Percentiles rank a stretch among this genome's conserved stretches.
Conservation (phyloP, 2,888 invertebrate species). For the Adelphocoris suturalis region DNA sequence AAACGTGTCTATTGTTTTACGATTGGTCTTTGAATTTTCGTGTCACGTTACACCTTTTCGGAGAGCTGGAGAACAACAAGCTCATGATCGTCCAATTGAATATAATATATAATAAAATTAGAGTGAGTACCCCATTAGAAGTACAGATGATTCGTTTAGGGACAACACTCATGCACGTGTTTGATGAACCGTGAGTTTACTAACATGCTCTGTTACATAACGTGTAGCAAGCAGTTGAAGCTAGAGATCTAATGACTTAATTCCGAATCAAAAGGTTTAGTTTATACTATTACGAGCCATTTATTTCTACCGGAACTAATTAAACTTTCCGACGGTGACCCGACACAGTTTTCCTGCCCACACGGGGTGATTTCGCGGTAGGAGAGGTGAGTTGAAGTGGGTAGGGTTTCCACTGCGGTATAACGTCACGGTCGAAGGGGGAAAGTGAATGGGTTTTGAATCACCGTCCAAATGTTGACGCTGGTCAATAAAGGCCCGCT, state of each 20-base stretch:
- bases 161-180: too few relatives aligned
- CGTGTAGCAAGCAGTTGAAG: background rate
- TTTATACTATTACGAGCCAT: background rate
- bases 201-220: too few relatives aligned
- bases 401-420: conserved; percentile 30
- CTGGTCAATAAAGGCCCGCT: conserved; percentile 6
- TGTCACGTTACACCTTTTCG: too few relatives aligned
- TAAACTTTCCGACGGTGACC: background rate
- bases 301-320: conserved; percentile 22
- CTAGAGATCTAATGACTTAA: background rate
- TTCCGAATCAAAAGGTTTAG: background rate
- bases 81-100: too few relatives aligned
- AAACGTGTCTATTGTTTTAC: too few relatives aligned
- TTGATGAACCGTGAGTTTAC: too few relatives aligned
- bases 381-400: background rate
- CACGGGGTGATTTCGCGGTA: conserved; percentile 3
- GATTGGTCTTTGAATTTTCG: too few relatives aligned
- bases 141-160: too few relatives aligned
- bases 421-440: conserved; percentile 7
- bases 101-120: too few relatives aligned
- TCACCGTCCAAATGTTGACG: conserved; percentile 39
- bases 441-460: conserved; percentile 18
- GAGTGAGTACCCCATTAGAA: too few relatives aligned
- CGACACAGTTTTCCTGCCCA: background rate
- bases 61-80: too few relatives aligned